Evolutionary conservation across 2,797 vertebrate species (phyloP).

Genomic region (Anguilla pacifica): DNA sequence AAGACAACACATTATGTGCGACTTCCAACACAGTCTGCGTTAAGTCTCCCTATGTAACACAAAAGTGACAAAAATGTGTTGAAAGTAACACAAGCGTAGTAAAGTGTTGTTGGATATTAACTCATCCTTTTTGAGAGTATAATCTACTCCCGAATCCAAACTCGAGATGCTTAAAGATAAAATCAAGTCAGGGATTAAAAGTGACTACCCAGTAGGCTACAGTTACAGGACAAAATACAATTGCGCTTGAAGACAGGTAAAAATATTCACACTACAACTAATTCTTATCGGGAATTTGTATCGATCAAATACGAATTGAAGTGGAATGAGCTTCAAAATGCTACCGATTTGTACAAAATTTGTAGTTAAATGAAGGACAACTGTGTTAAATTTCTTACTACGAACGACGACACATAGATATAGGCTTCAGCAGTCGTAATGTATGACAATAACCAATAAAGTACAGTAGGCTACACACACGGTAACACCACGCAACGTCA

Average conservation of each 20-base stretch:
- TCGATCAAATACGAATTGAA: too few species aligned
- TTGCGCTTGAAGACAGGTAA: not conserved
- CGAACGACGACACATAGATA: not conserved
- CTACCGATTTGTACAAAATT: not conserved
- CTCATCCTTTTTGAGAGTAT: too few species aligned
- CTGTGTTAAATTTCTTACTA: too few species aligned
- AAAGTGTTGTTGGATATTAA: too few species aligned
- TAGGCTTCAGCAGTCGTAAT: not conserved
- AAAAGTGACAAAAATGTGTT: too few species aligned
- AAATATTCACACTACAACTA: not conserved
- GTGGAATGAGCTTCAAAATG: not conserved
- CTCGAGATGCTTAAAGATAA: not conserved
- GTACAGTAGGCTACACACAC: not conserved
- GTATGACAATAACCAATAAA: not conserved
- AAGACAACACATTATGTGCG: too few species aligned
- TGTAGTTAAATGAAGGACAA: not conserved
- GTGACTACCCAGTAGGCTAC: not conserved
- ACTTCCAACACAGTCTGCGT: too few species aligned
- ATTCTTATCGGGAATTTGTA: too few species aligned
- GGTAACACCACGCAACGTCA: not conserved
- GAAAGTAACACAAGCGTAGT: too few species aligned
- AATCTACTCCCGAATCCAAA: not conserved
- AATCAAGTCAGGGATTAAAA: not conserved
- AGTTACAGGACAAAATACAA: not conserved
- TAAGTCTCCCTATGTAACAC: too few species aligned